phyloP scores from a whole-genome alignment of 2,888 invertebrate genomes.

The Tetropium fuscum region DNA sequence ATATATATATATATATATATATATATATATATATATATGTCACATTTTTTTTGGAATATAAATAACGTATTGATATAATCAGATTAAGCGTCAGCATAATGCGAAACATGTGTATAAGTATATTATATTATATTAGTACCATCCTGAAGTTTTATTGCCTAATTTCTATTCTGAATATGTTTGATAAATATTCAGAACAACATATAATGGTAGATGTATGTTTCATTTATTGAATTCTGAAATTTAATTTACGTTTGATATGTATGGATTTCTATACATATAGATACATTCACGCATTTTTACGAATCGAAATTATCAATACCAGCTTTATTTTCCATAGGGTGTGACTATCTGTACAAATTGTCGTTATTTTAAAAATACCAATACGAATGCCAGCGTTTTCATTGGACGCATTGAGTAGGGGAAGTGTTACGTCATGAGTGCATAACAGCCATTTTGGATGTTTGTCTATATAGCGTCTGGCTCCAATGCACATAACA shows the following conservation, averaged over 20 bases:
- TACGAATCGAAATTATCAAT: constrained; percentile 34
- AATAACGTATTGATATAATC: too few species aligned
- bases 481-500: constrained; percentile 39
- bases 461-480: constrained; percentile 43
- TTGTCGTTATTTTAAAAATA: constrained; percentile 43
- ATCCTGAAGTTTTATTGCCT: too few species aligned
- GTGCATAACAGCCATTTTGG: constrained; percentile 46
- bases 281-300: constrained; percentile 33
- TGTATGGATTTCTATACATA: constrained; percentile 28
- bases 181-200: too few species aligned
- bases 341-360: constrained; percentile 42
- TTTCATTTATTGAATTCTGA: too few species aligned
- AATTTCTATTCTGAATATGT: too few species aligned
- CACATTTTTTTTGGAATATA: too few species aligned
- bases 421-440: constrained; percentile 47
- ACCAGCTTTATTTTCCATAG: constrained; percentile 36
- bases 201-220: too few species aligned
- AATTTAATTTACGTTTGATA: constrained; percentile 33
- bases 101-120: too few species aligned
- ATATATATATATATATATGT: too few species aligned
- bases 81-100: too few species aligned
- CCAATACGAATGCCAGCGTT: constrained; percentile 37
- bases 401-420: constrained; percentile 42
- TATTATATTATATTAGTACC: too few species aligned
- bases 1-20: too few species aligned